Evolutionary conservation across 1,140 invertebrate species (phyloP).

Genomic region (Lithobius niger): DNA sequence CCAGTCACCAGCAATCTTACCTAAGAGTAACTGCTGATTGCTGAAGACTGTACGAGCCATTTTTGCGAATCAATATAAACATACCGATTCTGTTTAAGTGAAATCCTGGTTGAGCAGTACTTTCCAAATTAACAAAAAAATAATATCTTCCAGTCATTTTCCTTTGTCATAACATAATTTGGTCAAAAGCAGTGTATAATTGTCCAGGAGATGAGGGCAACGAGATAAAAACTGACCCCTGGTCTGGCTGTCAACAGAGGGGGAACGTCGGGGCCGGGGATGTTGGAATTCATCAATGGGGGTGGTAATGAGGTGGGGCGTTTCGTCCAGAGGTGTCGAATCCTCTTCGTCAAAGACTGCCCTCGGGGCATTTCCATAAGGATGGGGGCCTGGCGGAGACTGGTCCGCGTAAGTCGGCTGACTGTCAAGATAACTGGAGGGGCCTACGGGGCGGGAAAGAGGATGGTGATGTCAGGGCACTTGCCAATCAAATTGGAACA

Average conservation of each 20-base stretch:
- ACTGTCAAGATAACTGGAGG: constrained; percentile 23
- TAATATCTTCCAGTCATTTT: no score
- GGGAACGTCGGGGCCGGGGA: neutral
- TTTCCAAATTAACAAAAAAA: no score
- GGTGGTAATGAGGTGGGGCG: constrained; percentile 17
- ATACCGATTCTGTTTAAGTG: no score
- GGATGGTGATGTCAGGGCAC: constrained; percentile 7
- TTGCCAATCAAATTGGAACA: constrained; percentile 9
- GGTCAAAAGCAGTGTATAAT: no score
- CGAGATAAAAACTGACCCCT: constrained; percentile 7
- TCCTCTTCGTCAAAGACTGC: constrained; percentile 52
- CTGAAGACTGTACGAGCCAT: no score
- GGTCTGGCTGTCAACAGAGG: neutral
- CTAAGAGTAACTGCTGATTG: no score
- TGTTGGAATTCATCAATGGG: constrained; percentile 11
- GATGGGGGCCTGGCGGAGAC: constrained; percentile 1
- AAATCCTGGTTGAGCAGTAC: no score
- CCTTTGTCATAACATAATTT: no score
- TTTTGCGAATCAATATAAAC: no score
- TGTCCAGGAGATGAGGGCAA: no score
- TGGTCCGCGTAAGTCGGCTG: constrained; percentile 22
- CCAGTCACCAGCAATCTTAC: no score
- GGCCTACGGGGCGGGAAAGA: constrained; percentile 9
- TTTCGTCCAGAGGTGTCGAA: constrained; percentile 50
- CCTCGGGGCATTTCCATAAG: constrained; percentile 30